Evolutionary conservation across 2,888 invertebrate genomes (phyloP), one percentile per base, ranked within the genome.

Genomic region (Ecliptopera silaceata): DNA sequence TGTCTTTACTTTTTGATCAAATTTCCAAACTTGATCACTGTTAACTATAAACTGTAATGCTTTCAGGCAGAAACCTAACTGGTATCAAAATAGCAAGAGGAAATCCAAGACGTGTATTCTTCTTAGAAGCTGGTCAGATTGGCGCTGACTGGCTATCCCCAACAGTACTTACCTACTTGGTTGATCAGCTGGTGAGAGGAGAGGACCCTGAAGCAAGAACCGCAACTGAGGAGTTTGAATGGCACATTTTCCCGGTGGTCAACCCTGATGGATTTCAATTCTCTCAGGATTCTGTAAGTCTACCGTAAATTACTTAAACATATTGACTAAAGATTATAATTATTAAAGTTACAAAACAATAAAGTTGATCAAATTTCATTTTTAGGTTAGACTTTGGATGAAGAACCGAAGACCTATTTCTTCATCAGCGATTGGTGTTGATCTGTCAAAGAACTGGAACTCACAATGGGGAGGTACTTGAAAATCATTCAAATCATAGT

Each of bases 241-340:
- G 95, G 95, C 95, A 95, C 74, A 92, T 96, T 55, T 91, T 96
- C 60, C 96, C 96, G 0, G 85, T 94, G 13, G 80, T 94, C 18
- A 96, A 96, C 77, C 96, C 96, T 8, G 96, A 97, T 83, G 96
- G 96, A 1, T 95, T 93, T 68, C 93, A 92, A 31, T 95, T 93
- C 75, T 93, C 95, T 0, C 94, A 95, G 69, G 91, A 92, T 3
- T 79, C 75, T 12, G 94, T 93, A 73, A 78, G 85, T 67, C n/a
- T n/a, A n/a, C n/a, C n/a, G n/a, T n/a, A n/a, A n/a, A n/a, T n/a
- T n/a, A n/a, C n/a, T n/a, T n/a, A n/a, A n/a, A n/a, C n/a, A n/a
- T n/a, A n/a, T n/a, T n/a, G n/a, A n/a, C n/a, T n/a, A n/a, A n/a
- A 11, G 13, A 15, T 26, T 8, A 39, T 15, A 32, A n/a, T n/a